Conservation (phyloP, 1,140 invertebrate species). For the Cherax quadricarinatus region DNA sequence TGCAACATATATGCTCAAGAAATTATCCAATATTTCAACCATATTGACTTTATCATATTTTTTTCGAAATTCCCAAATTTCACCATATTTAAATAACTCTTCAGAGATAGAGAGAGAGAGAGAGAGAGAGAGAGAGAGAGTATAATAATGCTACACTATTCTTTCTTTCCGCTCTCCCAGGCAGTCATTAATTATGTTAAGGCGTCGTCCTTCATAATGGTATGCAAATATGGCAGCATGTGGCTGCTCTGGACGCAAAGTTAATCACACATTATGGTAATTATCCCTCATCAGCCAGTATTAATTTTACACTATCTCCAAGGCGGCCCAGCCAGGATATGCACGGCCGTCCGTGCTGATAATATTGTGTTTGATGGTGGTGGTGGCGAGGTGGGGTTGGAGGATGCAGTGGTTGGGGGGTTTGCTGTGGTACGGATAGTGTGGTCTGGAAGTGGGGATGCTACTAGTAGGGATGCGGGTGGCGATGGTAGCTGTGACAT, state of each 20-base stretch:
- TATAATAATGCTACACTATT: too few relatives aligned
- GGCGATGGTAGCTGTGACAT: not conserved
- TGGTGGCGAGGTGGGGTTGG: not conserved
- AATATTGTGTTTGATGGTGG: not conserved
- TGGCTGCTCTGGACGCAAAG: constrained; percentile 34
- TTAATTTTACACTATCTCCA: constrained; percentile 39
- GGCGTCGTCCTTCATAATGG: constrained; percentile 24
- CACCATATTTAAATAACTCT: too few relatives aligned
- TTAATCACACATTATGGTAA: constrained; percentile 55
- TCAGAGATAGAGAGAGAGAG: too few relatives aligned
- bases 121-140: too few relatives aligned
- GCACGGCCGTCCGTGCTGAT: too few relatives aligned
- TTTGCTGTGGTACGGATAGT: not conserved
- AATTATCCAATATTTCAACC: too few relatives aligned
- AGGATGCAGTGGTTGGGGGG: not conserved
- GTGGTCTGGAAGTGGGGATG: not conserved
- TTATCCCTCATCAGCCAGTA: constrained; percentile 28
- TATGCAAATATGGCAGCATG: constrained; percentile 36
- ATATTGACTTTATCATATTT: too few relatives aligned
- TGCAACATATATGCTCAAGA: too few relatives aligned
- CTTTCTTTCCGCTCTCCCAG: not conserved
- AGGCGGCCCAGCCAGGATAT: not conserved
- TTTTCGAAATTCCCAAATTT: too few relatives aligned
- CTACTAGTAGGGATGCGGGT: not conserved
- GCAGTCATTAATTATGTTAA: constrained; percentile 39